These are phyloP conservation scores for Bombus vancouverensis DNA, from an alignment of 1,140 invertebrate species.

Conservation along the genomic window DNA sequence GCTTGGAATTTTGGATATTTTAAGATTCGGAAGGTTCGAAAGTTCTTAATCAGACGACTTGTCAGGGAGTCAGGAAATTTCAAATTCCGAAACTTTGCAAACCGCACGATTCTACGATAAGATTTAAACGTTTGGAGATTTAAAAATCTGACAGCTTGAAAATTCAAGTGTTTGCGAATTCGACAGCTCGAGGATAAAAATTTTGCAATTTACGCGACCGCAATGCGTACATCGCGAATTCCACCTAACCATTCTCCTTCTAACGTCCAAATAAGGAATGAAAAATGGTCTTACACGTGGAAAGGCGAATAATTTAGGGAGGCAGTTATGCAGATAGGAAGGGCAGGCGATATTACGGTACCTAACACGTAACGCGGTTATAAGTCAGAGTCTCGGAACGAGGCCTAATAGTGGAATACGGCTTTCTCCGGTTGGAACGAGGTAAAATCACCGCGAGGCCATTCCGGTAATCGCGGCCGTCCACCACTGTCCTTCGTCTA, in stretches of 20 bases:
- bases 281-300: neutral
- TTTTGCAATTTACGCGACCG: too few relatives aligned
- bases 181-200: too few relatives aligned
- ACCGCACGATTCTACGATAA: too few relatives aligned
- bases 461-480: conserved; percentile 9
- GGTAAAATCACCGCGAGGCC: conserved; percentile 33
- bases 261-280: neutral
- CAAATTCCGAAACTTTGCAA: too few relatives aligned
- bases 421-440: conserved; percentile 31
- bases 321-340: neutral
- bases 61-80: too few relatives aligned
- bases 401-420: neutral
- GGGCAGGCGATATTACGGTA: conserved; percentile 9
- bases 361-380: conserved; percentile 26
- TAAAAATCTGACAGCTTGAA: too few relatives aligned
- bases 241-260: neutral
- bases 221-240: neutral
- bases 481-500: conserved; percentile 27
- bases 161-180: neutral
- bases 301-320: neutral
- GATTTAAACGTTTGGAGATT: too few relatives aligned
- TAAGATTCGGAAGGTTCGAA: too few relatives aligned
- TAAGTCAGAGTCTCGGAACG: conserved; percentile 19
- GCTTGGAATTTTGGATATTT: neutral
- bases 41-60: too few relatives aligned